A percentile compares a stretch with the other conserved stretches of the same genome.
Conservation (phyloP, 92 coral and sea anemone genomes). For the Bergia sp. region DNA sequence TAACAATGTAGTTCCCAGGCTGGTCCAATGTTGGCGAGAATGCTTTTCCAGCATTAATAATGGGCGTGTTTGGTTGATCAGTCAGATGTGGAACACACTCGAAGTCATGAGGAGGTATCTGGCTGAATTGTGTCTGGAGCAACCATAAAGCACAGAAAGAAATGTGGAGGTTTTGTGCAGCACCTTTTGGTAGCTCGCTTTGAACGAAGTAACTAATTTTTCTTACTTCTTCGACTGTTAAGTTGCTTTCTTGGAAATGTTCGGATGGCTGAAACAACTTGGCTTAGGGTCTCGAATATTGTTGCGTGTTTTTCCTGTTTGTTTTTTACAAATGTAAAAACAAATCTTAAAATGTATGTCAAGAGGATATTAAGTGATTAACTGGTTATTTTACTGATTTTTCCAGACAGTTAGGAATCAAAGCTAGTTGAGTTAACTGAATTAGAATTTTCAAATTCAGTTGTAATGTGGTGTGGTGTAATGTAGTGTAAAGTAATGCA, state of each 20-base stretch:
- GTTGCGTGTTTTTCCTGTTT: not conserved
- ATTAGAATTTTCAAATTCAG: no score
- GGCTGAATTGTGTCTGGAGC: not conserved
- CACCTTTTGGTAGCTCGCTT: constrained; percentile 26
- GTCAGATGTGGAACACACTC: constrained; percentile 1
- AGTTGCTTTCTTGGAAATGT: not conserved
- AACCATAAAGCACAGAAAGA: constrained; percentile 23
- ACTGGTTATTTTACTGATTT: no score
- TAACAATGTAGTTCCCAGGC: constrained; percentile 7
- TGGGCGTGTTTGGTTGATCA: constrained; percentile 27
- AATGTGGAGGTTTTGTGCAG: constrained; percentile 1
- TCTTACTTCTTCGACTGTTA: constrained; percentile 22
- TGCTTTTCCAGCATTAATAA: not conserved
- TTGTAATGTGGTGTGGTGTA: no score
- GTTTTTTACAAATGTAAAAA: not conserved
- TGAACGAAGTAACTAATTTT: constrained; percentile 6
- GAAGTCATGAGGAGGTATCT: constrained; percentile 10
- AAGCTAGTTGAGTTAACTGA: not conserved
- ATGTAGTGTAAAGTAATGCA: no score
- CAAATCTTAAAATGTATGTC: not conserved
- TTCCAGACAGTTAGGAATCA: not conserved
- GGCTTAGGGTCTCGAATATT: not conserved
- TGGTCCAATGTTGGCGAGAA: constrained; percentile 18
- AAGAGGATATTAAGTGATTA: no score
- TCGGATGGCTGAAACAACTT: not conserved